Base-by-base conservation (phyloP, 2,888 invertebrate genomes). In the Heterodera filipjevi region DNA sequence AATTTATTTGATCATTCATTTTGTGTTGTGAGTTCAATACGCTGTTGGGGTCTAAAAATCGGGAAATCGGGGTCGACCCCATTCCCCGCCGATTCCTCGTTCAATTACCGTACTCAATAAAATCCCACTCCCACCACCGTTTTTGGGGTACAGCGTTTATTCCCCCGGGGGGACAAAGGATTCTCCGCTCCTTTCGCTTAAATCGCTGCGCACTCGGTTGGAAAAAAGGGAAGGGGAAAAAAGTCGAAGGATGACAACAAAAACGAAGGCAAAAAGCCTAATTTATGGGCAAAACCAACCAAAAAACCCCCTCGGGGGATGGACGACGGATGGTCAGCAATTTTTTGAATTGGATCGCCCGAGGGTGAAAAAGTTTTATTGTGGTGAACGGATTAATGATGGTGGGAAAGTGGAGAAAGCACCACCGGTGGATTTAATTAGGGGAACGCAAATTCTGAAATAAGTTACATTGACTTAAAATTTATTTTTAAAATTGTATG, bases 301-400 rank as follows among this genome's bases (percentile, higher is more conserved):
- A n/a, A n/a, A n/a, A 59, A 59, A 59, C n/a, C 59, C 59, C 59
- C 59, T 59, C 59, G 59, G 59, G 59, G 8, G 59, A 59, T 27
- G 27, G 22, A 59, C 22, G 59, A 22, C 59, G 22, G 53, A 22
- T 19, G 8, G 27, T 2, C 59, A 59, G 59, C 10, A n/a, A n/a
- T 59, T 59, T 59, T 59, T 59, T 59, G 59, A 59, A 59, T 59
- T n/a, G 59, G n/a, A 59, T 59, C 27, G 59, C n/a, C 59, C 22
- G 16, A 22, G 49, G 53, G 53, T 14, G 10, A 19, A 22, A 53
- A 53, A 53, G 53, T 53, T 53, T 53, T 53, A 53, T 53, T 39
- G 39, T 53, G 16, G 53, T 16, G 14, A 16, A 22, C 19, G 49
- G 53, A 22, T 19, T 19, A 22, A 22, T 19, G n/a, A 22, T 6